phyloP scores from a whole-genome alignment of 2,888 invertebrate genomes.

The Lasioglossum morio region DNA sequence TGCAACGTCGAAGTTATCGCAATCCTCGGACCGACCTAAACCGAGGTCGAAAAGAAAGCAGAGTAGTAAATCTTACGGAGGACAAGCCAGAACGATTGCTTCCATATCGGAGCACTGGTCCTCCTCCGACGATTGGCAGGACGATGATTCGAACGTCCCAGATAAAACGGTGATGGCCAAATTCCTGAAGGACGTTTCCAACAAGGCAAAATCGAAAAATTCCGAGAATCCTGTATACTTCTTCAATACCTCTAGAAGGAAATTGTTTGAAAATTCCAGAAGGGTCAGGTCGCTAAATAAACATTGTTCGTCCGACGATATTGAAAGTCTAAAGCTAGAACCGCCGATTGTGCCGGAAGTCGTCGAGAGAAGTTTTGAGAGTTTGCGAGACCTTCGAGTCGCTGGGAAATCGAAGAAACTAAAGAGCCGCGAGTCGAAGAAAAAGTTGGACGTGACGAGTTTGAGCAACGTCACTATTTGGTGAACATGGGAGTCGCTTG shows the following conservation, averaged over 20 bases:
- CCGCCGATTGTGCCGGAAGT: conserved; percentile 86
- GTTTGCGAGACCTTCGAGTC: conserved; percentile 78
- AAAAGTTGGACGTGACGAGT: conserved; percentile 49
- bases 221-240: conserved; percentile 26
- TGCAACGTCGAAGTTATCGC: neutral
- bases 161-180: conserved; percentile 39
- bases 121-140: conserved; percentile 54
- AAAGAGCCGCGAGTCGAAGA: neutral
- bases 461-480: conserved; percentile 68
- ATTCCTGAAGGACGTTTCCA: conserved; percentile 47
- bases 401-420: conserved; percentile 29
- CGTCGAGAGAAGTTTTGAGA: conserved; percentile 86
- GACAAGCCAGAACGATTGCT: neutral
- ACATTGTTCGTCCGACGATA: conserved; percentile 36
- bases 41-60: neutral
- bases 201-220: conserved; percentile 22
- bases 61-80: neutral
- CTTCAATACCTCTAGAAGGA: conserved; percentile 41
- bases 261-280: conserved; percentile 10
- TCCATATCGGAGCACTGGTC: conserved; percentile 34
- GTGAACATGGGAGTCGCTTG: conserved; percentile 42
- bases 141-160: conserved; percentile 30
- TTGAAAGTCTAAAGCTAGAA: conserved; percentile 85
- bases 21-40: neutral
- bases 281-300: conserved; percentile 2